Conservation (phyloP, 2,113 vertebrate genomes). For the Oceanodroma tethys region DNA sequence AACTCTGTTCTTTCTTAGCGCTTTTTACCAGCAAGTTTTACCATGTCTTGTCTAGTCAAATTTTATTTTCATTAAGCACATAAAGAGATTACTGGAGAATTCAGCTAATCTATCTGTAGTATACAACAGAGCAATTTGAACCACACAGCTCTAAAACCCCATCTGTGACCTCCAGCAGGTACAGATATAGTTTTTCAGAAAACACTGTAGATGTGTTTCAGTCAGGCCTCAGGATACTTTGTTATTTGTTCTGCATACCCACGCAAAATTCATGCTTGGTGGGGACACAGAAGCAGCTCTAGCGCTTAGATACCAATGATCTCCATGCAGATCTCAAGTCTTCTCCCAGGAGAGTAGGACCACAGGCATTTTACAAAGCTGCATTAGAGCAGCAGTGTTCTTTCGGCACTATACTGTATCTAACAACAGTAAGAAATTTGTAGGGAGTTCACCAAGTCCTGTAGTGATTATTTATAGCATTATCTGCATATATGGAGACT, state of each 20-base stretch:
- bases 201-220: neutral
- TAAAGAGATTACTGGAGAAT: neutral
- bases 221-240: neutral
- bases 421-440: neutral
- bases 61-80: neutral
- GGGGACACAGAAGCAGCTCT: neutral
- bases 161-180: neutral
- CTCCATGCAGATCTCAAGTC: neutral
- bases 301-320: fast-evolving
- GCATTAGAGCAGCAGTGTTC: neutral
- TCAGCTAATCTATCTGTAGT: neutral
- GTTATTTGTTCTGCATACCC: neutral
- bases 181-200: neutral
- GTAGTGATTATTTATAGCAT: neutral
- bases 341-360: neutral
- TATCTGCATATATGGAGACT: neutral
- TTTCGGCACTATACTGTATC: neutral
- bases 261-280: neutral
- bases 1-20: neutral
- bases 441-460: neutral
- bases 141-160: neutral
- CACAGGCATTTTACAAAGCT: neutral
- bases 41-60: neutral
- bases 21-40: neutral
- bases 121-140: neutral